These are phyloP conservation scores for Caenorhabditis sp. DNA, from an alignment of 2,888 invertebrate genomes.

Conservation along the genomic window DNA sequence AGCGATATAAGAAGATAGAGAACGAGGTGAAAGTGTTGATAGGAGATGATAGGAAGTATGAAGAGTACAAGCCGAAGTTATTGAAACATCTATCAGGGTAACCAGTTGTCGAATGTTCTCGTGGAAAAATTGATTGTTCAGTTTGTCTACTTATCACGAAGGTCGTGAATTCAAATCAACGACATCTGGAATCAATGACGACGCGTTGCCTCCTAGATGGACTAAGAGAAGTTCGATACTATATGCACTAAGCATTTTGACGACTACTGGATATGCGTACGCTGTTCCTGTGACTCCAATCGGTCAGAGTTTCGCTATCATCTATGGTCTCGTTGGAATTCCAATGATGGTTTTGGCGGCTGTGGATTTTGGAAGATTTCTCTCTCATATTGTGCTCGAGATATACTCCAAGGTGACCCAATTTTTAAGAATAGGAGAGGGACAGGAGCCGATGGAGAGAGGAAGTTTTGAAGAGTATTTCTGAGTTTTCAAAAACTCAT, in stretches of 20 bases:
- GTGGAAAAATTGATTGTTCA: neutral
- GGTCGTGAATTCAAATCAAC: conserved; percentile 74
- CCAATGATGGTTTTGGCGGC: conserved; percentile 83
- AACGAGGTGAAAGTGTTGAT: conserved; percentile 60
- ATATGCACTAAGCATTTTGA: conserved; percentile 82
- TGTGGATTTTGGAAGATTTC: conserved; percentile 82
- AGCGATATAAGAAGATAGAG: conserved; percentile 66
- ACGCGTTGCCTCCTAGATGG: conserved; percentile 81
- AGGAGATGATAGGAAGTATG: conserved; percentile 55
- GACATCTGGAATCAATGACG: conserved; percentile 65
- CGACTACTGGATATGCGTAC: conserved; percentile 82
- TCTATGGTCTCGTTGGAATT: conserved; percentile 80
- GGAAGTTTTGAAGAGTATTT: no score
- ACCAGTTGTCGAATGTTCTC: neutral
- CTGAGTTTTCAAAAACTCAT: no score
- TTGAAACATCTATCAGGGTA: conserved; percentile 65
- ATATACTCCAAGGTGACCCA: conserved; percentile 76
- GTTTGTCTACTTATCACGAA: conserved; percentile 77
- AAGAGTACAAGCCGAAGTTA: conserved; percentile 41
- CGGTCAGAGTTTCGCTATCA: conserved; percentile 81
- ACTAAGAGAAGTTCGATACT: conserved; percentile 77
- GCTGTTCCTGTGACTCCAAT: conserved; percentile 78
- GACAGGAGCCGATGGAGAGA: no score
- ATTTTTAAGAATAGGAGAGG: no score
- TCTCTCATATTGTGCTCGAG: conserved; percentile 80